These are phyloP conservation scores for Mystacides longicornis DNA, from an alignment of 2,888 invertebrate species.

Conservation along the genomic window DNA sequence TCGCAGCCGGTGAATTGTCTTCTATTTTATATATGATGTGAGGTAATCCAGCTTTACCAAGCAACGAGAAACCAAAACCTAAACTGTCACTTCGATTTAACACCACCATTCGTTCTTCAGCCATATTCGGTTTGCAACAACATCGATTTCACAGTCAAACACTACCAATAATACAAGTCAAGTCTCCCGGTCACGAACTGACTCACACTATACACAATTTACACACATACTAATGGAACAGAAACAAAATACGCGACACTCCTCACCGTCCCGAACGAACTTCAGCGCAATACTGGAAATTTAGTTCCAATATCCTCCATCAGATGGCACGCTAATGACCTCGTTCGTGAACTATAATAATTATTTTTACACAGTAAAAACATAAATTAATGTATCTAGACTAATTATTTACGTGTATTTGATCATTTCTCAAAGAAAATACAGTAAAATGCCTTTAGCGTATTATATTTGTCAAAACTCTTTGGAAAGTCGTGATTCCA, in stretches of 20 bases:
- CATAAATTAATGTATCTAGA: too few relatives aligned
- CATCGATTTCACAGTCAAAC: constrained; percentile 33
- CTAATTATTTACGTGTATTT: too few relatives aligned
- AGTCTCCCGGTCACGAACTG: constrained; percentile 32
- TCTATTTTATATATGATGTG: constrained; percentile 90
- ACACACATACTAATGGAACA: background rate
- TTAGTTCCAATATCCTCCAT: background rate
- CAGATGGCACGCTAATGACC: background rate
- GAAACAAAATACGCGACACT: background rate
- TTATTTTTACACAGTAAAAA: too few relatives aligned
- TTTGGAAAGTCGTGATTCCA: too few relatives aligned
- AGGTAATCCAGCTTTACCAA: constrained; percentile 85
- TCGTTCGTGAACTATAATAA: too few relatives aligned
- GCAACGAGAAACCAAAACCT: constrained; percentile 86
- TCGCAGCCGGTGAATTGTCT: constrained; percentile 88
- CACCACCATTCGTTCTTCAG: constrained; percentile 85
- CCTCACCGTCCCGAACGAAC: background rate
- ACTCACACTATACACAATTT: constrained; percentile 13
- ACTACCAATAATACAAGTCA: constrained; percentile 22
- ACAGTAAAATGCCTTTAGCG: too few relatives aligned
- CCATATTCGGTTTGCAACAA: constrained; percentile 59
- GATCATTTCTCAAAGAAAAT: too few relatives aligned
- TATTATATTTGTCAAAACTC: too few relatives aligned
- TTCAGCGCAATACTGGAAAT: background rate
- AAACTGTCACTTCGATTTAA: constrained; percentile 79